Evolutionary conservation across 2,113 vertebrate species (phyloP).

Genomic region (Perca fluviatilis): DNA sequence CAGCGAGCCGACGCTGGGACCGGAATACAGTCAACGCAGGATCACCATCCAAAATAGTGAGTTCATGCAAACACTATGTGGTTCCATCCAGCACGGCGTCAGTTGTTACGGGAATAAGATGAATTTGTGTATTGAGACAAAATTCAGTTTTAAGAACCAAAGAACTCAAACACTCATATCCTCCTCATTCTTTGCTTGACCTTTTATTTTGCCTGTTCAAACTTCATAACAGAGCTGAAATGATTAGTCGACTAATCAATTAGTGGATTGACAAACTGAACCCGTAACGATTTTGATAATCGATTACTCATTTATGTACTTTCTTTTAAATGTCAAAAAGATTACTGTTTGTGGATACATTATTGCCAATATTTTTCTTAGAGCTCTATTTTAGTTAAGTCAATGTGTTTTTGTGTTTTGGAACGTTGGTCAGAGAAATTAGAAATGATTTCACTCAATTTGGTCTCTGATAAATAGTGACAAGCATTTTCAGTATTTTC

Average conservation of each 20-base stretch:
- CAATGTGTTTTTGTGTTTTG: background rate
- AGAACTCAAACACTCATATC: background rate
- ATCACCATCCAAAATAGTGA: constrained; percentile 94
- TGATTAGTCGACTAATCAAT: background rate
- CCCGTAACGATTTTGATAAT: background rate
- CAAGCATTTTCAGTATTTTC: background rate
- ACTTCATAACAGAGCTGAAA: background rate
- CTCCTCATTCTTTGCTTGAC: background rate
- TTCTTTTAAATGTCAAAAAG: background rate
- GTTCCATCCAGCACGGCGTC: too few relatives aligned
- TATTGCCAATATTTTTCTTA: background rate
- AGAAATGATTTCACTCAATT: background rate
- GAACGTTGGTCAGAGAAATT: background rate
- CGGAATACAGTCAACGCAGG: constrained; percentile 91
- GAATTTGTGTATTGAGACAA: background rate
- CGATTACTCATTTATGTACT: background rate
- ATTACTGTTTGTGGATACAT: background rate
- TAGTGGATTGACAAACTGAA: background rate
- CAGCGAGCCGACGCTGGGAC: constrained; percentile 88
- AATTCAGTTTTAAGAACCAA: background rate
- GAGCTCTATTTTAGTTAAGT: background rate
- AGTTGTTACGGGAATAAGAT: background rate
- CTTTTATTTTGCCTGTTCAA: background rate
- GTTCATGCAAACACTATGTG: constrained; percentile 54
- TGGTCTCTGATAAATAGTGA: background rate